These are phyloP conservation scores for Lycaena phlaeas DNA, from an alignment of 2,888 invertebrate species.

Conservation along the genomic window DNA sequence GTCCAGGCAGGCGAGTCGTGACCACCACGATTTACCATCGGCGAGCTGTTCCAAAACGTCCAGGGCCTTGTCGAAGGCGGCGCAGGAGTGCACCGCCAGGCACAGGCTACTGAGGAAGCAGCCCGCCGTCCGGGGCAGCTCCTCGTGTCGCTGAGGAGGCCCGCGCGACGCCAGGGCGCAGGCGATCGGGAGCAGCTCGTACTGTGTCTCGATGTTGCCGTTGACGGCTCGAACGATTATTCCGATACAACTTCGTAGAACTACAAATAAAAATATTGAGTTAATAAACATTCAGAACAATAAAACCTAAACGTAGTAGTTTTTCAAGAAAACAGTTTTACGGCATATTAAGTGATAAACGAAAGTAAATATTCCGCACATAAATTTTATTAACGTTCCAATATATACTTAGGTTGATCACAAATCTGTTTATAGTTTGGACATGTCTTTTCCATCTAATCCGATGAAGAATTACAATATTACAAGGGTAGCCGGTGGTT, in stretches of 20 bases:
- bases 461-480: no score
- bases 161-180: slow-evolving; percentile 83
- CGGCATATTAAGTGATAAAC: no score
- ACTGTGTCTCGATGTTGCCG: slow-evolving; percentile 68
- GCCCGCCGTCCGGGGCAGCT: slow-evolving; percentile 78
- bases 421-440: no score
- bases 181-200: slow-evolving; percentile 74
- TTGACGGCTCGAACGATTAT: slow-evolving; percentile 47
- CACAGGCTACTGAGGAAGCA: slow-evolving; percentile 79
- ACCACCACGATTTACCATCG: slow-evolving; percentile 76
- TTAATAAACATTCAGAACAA: no score
- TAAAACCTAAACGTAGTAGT: no score
- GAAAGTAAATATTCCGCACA: no score
- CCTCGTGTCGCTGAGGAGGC: slow-evolving; percentile 78
- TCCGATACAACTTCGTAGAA: slow-evolving; percentile 51
- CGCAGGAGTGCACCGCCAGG: slow-evolving; percentile 72
- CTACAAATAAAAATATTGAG: slow-evolving; percentile 24
- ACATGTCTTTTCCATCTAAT: no score
- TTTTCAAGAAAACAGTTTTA: no score
- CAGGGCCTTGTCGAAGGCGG: slow-evolving; percentile 74
- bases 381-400: no score
- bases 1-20: slow-evolving; percentile 76
- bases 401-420: no score
- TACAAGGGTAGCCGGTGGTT: no score
- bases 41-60: slow-evolving; percentile 46